Conservation (phyloP, 2,797 vertebrate species). For the Acipenser oxyrinchus region DNA sequence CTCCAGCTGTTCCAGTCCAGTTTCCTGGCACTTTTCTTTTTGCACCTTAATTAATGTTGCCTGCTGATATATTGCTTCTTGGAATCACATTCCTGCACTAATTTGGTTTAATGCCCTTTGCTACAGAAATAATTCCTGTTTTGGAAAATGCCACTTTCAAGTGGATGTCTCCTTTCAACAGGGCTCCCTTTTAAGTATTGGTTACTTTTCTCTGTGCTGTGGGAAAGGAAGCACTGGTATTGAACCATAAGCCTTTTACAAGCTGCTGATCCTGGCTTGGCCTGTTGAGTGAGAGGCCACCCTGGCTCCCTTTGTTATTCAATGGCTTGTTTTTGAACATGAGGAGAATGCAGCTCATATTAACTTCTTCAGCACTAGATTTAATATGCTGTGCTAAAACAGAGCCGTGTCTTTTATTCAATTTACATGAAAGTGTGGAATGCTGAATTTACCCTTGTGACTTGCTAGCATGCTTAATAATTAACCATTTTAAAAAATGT, state of each 20-base stretch:
- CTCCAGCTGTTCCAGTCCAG: too few species aligned
- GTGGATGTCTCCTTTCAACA: constrained; percentile 25
- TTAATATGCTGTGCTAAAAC: too few species aligned
- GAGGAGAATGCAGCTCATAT: background rate
- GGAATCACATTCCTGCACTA: background rate
- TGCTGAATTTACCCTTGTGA: too few species aligned
- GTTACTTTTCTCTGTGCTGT: constrained; percentile 30
- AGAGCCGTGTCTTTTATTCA: too few species aligned
- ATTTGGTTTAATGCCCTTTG: constrained; percentile 22
- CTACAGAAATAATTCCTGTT: constrained; percentile 19
- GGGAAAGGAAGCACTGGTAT: constrained; percentile 34
- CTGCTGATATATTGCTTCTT: constrained; percentile 8
- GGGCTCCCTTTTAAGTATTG: constrained; percentile 27
- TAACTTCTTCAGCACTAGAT: background rate
- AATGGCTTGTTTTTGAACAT: constrained; percentile 17
- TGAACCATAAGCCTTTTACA: constrained; percentile 30
- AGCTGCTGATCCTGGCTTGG: constrained; percentile 16
- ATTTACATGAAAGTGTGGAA: too few species aligned
- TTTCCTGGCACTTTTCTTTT: too few species aligned
- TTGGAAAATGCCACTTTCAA: constrained; percentile 32
- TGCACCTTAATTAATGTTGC: too few species aligned
- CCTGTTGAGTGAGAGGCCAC: constrained; percentile 28
- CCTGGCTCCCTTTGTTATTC: constrained; percentile 21
- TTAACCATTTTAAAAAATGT: too few species aligned
- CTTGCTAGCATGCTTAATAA: too few species aligned